phyloP scores from a whole-genome alignment of 2,888 invertebrate genomes.

The Auanema sp. region DNA sequence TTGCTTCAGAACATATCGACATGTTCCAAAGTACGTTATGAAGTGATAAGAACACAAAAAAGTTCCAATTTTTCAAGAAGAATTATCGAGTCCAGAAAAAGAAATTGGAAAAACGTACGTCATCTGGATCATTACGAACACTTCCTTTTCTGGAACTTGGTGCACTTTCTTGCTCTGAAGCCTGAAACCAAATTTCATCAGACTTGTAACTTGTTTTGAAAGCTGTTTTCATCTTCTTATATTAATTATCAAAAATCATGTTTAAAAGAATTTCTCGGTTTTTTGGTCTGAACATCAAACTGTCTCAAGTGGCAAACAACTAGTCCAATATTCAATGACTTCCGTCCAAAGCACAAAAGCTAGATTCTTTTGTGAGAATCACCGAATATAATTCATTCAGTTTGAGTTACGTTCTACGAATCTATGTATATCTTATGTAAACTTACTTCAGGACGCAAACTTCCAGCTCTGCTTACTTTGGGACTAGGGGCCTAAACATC shows the following conservation, averaged over 20 bases:
- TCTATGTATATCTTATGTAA: not conserved
- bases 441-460: constrained; percentile 3
- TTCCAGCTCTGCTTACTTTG: constrained; percentile 1
- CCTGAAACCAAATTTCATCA: not conserved
- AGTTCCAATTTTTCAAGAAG: not conserved
- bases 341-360: too few relatives aligned
- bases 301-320: not conserved
- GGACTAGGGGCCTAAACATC: not conserved
- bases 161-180: not conserved
- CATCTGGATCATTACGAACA: constrained; percentile 29
- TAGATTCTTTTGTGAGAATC: not conserved
- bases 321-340: too few relatives aligned
- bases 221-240: not conserved
- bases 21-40: not conserved
- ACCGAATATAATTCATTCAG: not conserved
- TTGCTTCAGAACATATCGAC: too few relatives aligned
- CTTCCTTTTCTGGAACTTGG: constrained; percentile 17
- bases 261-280: not conserved
- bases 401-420: not conserved
- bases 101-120: constrained; percentile 15
- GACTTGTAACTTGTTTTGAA: not conserved
- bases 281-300: constrained; percentile 4
- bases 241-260: not conserved
- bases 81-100: not conserved
- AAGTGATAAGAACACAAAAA: not conserved